Base-by-base conservation (phyloP, 2,888 invertebrate species). In the Sesia apiformis region DNA sequence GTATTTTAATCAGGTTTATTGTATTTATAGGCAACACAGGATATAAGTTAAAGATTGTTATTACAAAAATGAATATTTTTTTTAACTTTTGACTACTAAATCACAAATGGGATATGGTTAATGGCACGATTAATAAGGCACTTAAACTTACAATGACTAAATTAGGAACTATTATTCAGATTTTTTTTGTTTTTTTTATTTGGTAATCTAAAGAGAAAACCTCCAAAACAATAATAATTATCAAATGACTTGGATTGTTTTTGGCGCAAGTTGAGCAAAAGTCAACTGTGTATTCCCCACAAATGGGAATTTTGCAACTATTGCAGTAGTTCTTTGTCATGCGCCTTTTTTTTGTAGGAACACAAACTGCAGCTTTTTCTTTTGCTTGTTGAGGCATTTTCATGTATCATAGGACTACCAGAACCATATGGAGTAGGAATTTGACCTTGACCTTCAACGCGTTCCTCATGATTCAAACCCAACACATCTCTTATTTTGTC, bases 321-420 rank as follows among this genome's bases (percentile, higher is more conserved):
- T 42, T 40, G 49, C 55, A 55, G 4, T 40, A 6, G 49, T 42
- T 41, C 43, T 58, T 59, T 3, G 56, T 54, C 55, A 58, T 58
- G 50, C 55, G 54, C 55, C 55, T 55, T 54, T 58, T 49, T 59
- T 52, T 55, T 56, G 46, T 58, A 58, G 46, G 55, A 55, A 58
- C 56, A 60, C 51, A 55, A 53, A 52, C 52, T 53, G 55, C 56
- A 58, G 51, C 54, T 52, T 55, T 58, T 58, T 40, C 55, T 54
- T 57, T 58, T 58, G 43, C 52, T 56, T 52, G 52, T 53, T 52
- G 56, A 51, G 50, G 57, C 42, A 57, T 53, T 55, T 54, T 54
- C 51, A 42, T 1, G 42, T 42, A 42, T 3, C 42, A 42, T 51
- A 52, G 38, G 39, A 42, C 42, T 42, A 3, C 1, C 42, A 42